Evolutionary conservation across 2,888 invertebrate genomes (phyloP).

Genomic region (Ochropacha duplaris): DNA sequence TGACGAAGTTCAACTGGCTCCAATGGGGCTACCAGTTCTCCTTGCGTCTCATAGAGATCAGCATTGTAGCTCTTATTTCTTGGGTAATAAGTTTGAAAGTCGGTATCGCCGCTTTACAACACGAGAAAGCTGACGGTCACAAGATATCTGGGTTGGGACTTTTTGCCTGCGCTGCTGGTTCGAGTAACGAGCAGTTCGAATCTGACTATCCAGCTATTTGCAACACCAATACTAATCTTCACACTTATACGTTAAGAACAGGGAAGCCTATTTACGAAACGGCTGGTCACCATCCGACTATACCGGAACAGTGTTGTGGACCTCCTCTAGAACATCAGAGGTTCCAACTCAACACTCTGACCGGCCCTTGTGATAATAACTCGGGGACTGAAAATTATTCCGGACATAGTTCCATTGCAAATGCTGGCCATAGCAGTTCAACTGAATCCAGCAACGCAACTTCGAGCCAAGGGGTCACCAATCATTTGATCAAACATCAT

Average conservation of each 20-base stretch:
- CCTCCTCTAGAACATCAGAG: constrained; percentile 72
- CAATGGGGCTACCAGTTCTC: constrained; percentile 96
- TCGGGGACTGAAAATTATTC: constrained; percentile 86
- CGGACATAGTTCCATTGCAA: constrained; percentile 83
- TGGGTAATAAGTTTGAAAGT: constrained; percentile 92
- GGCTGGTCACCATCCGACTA: constrained; percentile 66
- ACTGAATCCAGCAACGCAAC: constrained; percentile 80
- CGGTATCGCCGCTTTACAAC: constrained; percentile 82
- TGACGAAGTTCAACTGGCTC: constrained; percentile 91
- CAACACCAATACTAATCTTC: constrained; percentile 92
- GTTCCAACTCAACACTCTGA: constrained; percentile 80
- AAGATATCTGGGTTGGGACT: constrained; percentile 90
- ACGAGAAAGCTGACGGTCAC: constrained; percentile 87
- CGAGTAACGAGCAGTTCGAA: constrained; percentile 92
- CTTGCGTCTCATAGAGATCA: constrained; percentile 91
- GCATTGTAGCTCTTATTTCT: constrained; percentile 92
- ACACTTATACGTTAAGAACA: constrained; percentile 91
- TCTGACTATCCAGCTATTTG: constrained; percentile 93
- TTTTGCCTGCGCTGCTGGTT: constrained; percentile 91
- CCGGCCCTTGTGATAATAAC: constrained; percentile 83
- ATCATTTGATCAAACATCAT: constrained; percentile 79
- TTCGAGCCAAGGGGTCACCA: constrained; percentile 77
- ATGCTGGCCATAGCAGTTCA: constrained; percentile 79
- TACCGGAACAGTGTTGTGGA: constrained; percentile 71
- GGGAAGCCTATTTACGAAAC: constrained; percentile 90